Conservation (phyloP, 1,140 invertebrate genomes). For the Magallana ariakensis region DNA sequence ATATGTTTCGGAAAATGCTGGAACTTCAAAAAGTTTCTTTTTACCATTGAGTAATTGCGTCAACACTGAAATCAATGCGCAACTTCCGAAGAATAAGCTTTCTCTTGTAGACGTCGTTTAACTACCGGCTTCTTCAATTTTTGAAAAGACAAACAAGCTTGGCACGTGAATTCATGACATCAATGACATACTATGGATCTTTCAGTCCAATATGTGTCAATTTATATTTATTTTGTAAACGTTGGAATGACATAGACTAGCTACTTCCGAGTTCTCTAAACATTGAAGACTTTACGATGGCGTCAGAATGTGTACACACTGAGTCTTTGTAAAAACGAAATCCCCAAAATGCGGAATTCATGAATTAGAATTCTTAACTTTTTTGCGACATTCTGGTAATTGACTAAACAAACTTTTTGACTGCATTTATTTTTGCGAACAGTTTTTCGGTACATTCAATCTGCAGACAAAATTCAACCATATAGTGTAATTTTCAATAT, state of each 20-base stretch:
- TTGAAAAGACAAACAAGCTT: constrained; percentile 13
- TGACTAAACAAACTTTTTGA: too few species aligned
- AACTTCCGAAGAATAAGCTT: not conserved
- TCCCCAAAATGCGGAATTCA: not conserved
- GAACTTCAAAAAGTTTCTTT: too few species aligned
- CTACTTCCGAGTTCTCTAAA: not conserved
- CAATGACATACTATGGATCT: not conserved
- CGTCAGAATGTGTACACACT: not conserved
- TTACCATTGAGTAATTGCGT: too few species aligned
- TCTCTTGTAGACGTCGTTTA: not conserved
- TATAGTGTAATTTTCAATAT: too few species aligned
- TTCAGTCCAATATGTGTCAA: constrained; percentile 5
- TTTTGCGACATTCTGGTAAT: not conserved
- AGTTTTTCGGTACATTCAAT: too few species aligned
- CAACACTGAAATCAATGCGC: not conserved
- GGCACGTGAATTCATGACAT: constrained; percentile 4
- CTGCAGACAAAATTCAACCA: too few species aligned
- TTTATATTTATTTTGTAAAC: constrained; percentile 38
- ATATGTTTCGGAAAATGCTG: too few species aligned
- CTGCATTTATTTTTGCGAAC: too few species aligned
- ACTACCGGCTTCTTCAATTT: not conserved
- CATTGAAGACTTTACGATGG: not conserved
- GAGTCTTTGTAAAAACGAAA: not conserved
- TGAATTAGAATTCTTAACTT: not conserved
- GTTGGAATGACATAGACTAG: not conserved